These are phyloP conservation scores for Magallana angulata DNA, from an alignment of 1,140 invertebrate genomes.

Conservation along the genomic window DNA sequence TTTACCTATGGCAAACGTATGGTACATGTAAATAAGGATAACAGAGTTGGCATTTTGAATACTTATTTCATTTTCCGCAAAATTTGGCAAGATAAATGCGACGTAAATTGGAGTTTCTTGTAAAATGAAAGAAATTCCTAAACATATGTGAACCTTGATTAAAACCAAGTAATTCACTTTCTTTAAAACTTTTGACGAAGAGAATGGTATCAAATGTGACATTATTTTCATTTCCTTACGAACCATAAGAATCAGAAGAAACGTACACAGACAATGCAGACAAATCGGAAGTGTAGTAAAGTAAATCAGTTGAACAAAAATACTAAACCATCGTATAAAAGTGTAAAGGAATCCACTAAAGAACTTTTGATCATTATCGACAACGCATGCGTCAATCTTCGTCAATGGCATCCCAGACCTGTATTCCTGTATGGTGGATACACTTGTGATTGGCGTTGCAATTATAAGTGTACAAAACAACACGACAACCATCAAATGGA, in stretches of 20 bases:
- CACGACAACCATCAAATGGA: neutral
- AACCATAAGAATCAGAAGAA: neutral
- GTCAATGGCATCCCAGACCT: neutral
- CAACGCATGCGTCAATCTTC: neutral
- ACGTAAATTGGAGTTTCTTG: neutral
- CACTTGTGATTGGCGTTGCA: neutral
- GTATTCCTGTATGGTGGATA: neutral
- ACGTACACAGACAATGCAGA: neutral
- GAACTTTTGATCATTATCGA: neutral
- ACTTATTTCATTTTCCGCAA: neutral
- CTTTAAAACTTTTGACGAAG: neutral
- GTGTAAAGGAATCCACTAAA: neutral
- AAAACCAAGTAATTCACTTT: neutral
- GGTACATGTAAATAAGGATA: neutral
- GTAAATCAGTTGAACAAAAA: neutral
- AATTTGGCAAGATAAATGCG: neutral
- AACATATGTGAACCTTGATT: neutral
- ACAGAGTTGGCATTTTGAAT: neutral
- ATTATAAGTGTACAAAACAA: neutral
- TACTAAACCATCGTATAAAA: neutral
- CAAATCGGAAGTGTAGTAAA: neutral
- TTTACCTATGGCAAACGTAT: neutral
- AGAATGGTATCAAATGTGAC: neutral
- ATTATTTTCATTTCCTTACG: neutral
- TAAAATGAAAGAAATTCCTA: neutral